These are phyloP conservation scores for Bombus confusus DNA, from an alignment of 1,140 invertebrate species.

Conservation along the genomic window DNA sequence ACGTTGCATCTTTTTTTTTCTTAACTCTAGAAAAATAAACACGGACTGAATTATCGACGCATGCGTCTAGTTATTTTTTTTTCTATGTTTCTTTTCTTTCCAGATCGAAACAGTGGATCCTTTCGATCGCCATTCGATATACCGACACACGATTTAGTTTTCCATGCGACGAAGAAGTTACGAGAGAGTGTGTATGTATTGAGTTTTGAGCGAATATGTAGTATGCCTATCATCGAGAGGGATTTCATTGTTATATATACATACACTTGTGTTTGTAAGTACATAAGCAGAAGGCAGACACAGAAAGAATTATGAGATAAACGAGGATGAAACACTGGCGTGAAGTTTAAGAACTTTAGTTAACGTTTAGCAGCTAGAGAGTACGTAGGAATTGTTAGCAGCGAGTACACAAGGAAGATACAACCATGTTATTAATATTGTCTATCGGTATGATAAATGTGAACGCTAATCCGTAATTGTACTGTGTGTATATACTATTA, in stretches of 20 bases:
- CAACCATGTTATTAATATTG: slow-evolving; percentile 64
- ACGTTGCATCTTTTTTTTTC: neutral
- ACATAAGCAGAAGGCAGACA: neutral
- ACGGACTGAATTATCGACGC: neutral
- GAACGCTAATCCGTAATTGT: slow-evolving; percentile 67
- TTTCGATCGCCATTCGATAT: slow-evolving; percentile 4
- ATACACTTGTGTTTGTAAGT: slow-evolving; percentile 36
- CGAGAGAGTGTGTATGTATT: slow-evolving; percentile 19
- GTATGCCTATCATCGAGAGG: slow-evolving; percentile 56
- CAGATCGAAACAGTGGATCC: slow-evolving; percentile 4
- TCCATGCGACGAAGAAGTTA: slow-evolving; percentile 35
- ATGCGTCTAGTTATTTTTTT: neutral
- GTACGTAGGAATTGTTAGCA: slow-evolving; percentile 67
- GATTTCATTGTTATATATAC: slow-evolving; percentile 46
- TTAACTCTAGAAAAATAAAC: neutral
- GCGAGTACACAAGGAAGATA: slow-evolving; percentile 57
- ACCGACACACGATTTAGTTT: slow-evolving; percentile 36
- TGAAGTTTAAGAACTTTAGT: slow-evolving; percentile 62
- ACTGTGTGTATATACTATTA: slow-evolving; percentile 68
- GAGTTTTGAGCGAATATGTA: slow-evolving; percentile 23
- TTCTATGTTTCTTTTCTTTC: slow-evolving; percentile 37
- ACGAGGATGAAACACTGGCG: slow-evolving; percentile 1
- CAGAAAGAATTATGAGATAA: neutral
- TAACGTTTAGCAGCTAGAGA: slow-evolving; percentile 63
- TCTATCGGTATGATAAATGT: slow-evolving; percentile 71